Evolutionary conservation across 1,140 invertebrate genomes (phyloP).

Genomic region (Pararge aegeria): DNA sequence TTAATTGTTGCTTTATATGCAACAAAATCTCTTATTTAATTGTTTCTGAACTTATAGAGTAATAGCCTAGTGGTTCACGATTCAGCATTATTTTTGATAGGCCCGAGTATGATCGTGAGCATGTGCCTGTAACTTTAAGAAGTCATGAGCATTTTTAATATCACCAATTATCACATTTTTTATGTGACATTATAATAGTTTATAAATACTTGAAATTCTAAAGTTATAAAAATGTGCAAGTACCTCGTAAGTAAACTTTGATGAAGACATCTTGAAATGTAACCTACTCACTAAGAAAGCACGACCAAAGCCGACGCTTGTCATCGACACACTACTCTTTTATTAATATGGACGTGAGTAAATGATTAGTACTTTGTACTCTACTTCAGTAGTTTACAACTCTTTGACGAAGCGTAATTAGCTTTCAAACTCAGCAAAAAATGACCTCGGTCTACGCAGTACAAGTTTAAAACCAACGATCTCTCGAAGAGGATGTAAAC

Average conservation of each 20-base stretch:
- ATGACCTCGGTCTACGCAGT: constrained; percentile 33
- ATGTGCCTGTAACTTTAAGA: too few species aligned
- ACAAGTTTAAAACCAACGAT: background rate
- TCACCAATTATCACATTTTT: too few species aligned
- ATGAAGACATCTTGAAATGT: constrained; percentile 54
- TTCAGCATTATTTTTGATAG: too few species aligned
- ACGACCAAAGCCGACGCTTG: constrained; percentile 39
- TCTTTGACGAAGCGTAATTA: constrained; percentile 27
- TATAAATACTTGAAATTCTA: background rate
- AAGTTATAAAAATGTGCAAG: constrained; percentile 13
- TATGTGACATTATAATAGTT: too few species aligned
- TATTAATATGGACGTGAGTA: background rate
- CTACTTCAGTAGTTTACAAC: too few species aligned
- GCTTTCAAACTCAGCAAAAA: constrained; percentile 35
- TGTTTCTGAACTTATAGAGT: too few species aligned
- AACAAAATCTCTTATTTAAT: too few species aligned
- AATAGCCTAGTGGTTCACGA: too few species aligned
- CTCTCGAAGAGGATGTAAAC: too few species aligned
- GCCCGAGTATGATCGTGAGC: too few species aligned
- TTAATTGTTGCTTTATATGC: too few species aligned
- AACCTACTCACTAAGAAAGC: constrained; percentile 45
- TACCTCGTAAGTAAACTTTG: constrained; percentile 58
- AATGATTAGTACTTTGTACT: background rate
- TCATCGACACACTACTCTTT: constrained; percentile 48
- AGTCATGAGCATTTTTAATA: too few species aligned